Percentiles rank a stretch among this genome's conserved stretches.
phyloP scores from a whole-genome alignment of 37 sponge, comb jelly and placozoan species.

The Beroe ovata region DNA sequence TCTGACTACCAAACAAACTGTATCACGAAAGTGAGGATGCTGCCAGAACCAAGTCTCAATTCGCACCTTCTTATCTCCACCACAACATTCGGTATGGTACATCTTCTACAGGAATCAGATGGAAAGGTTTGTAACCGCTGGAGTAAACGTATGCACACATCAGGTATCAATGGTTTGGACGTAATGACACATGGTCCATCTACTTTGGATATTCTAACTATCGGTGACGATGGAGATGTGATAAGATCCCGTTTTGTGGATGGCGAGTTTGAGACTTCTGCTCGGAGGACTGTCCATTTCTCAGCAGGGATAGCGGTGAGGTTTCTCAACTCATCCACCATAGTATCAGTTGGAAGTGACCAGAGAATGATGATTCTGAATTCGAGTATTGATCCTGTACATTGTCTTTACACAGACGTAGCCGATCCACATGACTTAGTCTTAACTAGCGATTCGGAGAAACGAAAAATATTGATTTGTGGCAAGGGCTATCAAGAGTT shows the following conservation, averaged over 20 bases:
- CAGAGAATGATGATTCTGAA: neutral
- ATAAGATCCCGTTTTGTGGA: neutral
- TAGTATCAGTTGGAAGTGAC: constrained; percentile 45
- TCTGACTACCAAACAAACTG: constrained; percentile 42
- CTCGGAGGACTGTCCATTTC: constrained; percentile 30
- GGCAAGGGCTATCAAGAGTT: constrained; percentile 44
- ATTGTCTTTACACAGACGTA: constrained; percentile 20
- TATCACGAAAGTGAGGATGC: constrained; percentile 7
- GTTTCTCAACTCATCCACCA: neutral
- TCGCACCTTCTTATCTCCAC: neutral
- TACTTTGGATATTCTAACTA: neutral
- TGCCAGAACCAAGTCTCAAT: neutral
- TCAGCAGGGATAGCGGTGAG: constrained; percentile 51
- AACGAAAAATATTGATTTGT: neutral
- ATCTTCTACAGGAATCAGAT: neutral
- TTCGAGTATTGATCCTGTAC: neutral
- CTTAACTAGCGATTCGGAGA: neutral
- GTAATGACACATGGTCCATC: neutral
- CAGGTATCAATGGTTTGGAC: constrained; percentile 48
- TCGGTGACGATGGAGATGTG: constrained; percentile 61
- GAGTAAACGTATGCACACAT: neutral
- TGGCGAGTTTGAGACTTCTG: neutral
- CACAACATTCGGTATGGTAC: constrained; percentile 61
- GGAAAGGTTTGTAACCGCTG: neutral
- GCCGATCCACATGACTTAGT: constrained; percentile 36